phyloP scores from a whole-genome alignment of 2,113 vertebrate species.

The Hippocampus zosterae region DNA sequence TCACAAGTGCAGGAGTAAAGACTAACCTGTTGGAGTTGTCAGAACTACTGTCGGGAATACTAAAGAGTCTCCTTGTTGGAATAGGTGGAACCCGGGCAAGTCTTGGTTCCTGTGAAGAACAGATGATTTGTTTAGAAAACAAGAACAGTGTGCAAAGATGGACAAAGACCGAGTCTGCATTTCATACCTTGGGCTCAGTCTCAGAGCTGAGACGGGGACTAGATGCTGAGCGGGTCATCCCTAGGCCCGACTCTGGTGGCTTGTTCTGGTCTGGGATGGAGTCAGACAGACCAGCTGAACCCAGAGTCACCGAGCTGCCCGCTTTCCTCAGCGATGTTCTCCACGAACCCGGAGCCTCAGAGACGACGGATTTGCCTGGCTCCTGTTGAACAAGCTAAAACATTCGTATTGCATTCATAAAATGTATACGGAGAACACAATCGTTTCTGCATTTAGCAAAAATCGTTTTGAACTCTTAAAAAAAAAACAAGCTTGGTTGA shows the following conservation, averaged over 20 bases:
- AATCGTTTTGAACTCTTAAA: no score
- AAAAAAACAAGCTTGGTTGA: no score
- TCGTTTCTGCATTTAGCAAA: no score
- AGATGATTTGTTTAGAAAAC: not conserved
- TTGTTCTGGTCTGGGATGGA: slow-evolving; percentile 55
- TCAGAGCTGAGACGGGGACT: slow-evolving; percentile 76
- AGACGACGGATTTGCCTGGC: slow-evolving; percentile 46
- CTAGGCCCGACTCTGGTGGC: slow-evolving; percentile 43
- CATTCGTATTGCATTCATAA: no score
- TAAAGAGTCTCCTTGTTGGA: slow-evolving; percentile 72
- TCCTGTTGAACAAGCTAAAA: slow-evolving; percentile 41
- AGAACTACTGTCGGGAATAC: slow-evolving; percentile 67
- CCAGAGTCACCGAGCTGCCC: slow-evolving; percentile 72
- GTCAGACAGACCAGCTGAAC: slow-evolving; percentile 60
- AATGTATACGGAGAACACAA: no score
- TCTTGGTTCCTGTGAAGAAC: slow-evolving; percentile 65
- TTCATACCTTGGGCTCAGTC: slow-evolving; percentile 66
- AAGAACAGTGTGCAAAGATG: not conserved
- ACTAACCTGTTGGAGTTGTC: slow-evolving; percentile 71
- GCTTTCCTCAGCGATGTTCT: slow-evolving; percentile 76
- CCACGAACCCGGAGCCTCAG: slow-evolving; percentile 73
- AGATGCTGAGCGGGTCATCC: slow-evolving; percentile 75
- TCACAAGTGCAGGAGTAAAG: slow-evolving; percentile 16
- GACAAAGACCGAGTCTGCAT: not conserved
- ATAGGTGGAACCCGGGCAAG: slow-evolving; percentile 74